These are phyloP conservation scores for Leptothorax acervorum DNA, from an alignment of 2,888 invertebrate species.

Conservation along the genomic window DNA sequence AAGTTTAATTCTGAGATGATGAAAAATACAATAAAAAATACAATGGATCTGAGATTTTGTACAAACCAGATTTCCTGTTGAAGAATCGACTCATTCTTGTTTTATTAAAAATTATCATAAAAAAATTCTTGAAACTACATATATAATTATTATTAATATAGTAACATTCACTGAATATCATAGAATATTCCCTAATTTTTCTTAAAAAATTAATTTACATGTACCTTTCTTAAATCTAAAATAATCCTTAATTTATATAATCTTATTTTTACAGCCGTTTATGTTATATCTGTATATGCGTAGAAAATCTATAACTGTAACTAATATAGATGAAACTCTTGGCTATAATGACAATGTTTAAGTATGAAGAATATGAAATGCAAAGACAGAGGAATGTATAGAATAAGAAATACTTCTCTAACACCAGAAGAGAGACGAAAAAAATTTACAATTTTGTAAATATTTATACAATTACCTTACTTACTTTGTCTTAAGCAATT, in stretches of 20 bases:
- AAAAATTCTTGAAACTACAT: constrained; percentile 3
- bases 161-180: not conserved
- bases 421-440: not conserved
- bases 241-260: not conserved
- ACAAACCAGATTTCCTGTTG: not conserved
- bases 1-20: not conserved
- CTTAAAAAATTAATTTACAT: constrained; percentile 5
- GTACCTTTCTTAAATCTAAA: constrained; percentile 7
- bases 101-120: not conserved
- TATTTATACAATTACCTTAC: constrained; percentile 17
- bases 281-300: not conserved
- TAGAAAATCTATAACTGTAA: constrained; percentile 1
- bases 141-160: constrained; percentile 13
- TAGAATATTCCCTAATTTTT: not conserved
- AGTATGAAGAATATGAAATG: not conserved
- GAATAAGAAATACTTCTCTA: not conserved
- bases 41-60: not conserved
- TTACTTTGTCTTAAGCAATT: not conserved
- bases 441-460: not conserved
- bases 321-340: not conserved
- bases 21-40: not conserved
- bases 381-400: constrained; percentile 34
- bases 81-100: not conserved
- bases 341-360: constrained; percentile 10
- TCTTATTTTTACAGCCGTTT: constrained; percentile 9